Conservation (phyloP, 2,113 vertebrate species). For the Nycticebus coucang region DNA sequence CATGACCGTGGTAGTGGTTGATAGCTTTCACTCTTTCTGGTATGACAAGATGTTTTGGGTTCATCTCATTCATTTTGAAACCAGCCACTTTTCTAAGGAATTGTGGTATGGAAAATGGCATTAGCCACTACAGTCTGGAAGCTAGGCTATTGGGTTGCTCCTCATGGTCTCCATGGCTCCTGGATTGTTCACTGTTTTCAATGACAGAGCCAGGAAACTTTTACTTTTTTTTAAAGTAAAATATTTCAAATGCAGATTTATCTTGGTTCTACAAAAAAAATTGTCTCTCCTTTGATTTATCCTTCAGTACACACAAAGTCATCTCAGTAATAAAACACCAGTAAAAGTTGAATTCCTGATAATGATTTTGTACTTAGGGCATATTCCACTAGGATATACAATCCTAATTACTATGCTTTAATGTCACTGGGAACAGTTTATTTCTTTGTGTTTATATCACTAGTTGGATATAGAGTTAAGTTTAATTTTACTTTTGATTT, state of each 20-base stretch:
- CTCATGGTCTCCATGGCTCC: not conserved
- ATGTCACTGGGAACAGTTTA: not conserved
- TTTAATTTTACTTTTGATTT: conserved; percentile 48
- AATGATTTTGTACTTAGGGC: not conserved
- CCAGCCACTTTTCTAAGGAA: not conserved
- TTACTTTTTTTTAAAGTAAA: not conserved
- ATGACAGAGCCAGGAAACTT: conserved; percentile 26
- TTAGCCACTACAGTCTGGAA: not conserved
- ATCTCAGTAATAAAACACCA: not conserved
- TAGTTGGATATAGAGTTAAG: not conserved
- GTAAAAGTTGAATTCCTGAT: not conserved
- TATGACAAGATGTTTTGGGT: not conserved
- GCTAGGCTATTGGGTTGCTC: not conserved
- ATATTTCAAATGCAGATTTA: conserved; percentile 16
- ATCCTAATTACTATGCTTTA: not conserved
- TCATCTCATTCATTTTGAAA: conserved; percentile 39
- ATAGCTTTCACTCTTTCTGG: conserved; percentile 2
- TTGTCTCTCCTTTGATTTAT: not conserved
- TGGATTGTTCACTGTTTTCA: not conserved
- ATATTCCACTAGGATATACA: not conserved
- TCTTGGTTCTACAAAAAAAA: not conserved
- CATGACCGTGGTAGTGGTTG: not conserved
- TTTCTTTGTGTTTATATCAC: conserved; percentile 19
- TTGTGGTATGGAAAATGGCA: conserved; percentile 1
- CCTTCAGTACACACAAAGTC: not conserved